These are phyloP conservation scores for Parnassius glacialis DNA, from an alignment of 2,888 invertebrate genomes.

Conservation along the genomic window DNA sequence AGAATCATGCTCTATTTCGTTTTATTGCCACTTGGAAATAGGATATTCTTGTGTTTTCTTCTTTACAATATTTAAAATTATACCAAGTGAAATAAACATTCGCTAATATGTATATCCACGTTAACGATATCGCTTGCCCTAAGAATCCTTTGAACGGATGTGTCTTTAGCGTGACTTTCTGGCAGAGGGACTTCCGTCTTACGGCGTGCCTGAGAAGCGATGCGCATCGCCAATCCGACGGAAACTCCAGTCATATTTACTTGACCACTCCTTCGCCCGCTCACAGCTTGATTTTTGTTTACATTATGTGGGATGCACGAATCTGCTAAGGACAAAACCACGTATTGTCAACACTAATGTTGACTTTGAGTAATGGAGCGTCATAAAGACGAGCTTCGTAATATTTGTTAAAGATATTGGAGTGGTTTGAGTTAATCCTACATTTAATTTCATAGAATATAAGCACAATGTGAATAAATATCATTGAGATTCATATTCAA, in stretches of 20 bases:
- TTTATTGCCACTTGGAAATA: too few relatives aligned
- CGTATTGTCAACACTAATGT: conserved; percentile 19
- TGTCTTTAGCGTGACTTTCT: conserved; percentile 38
- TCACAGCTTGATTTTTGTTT: conserved; percentile 22
- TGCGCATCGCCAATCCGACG: conserved; percentile 26
- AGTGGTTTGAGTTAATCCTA: conserved; percentile 15
- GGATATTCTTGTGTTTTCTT: too few relatives aligned
- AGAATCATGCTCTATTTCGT: too few relatives aligned
- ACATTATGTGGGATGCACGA: conserved; percentile 17
- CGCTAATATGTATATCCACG: too few relatives aligned
- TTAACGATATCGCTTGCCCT: conserved; percentile 21
- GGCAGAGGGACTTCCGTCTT: conserved; percentile 50
- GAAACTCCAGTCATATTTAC: conserved; percentile 33
- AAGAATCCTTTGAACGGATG: conserved; percentile 22
- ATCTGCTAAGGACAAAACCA: conserved; percentile 8
- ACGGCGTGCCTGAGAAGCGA: conserved; percentile 54
- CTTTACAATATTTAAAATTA: too few relatives aligned
- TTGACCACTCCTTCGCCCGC: conserved; percentile 31
- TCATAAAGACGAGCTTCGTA: conserved; percentile 20
- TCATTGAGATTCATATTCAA: neutral
- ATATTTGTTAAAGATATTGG: conserved; percentile 15
- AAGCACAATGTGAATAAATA: neutral
- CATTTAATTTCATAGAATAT: neutral
- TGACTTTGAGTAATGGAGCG: conserved; percentile 28
- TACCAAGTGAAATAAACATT: too few relatives aligned